phyloP scores from a whole-genome alignment of 2,888 invertebrate genomes.

The Taenaris catops region DNA sequence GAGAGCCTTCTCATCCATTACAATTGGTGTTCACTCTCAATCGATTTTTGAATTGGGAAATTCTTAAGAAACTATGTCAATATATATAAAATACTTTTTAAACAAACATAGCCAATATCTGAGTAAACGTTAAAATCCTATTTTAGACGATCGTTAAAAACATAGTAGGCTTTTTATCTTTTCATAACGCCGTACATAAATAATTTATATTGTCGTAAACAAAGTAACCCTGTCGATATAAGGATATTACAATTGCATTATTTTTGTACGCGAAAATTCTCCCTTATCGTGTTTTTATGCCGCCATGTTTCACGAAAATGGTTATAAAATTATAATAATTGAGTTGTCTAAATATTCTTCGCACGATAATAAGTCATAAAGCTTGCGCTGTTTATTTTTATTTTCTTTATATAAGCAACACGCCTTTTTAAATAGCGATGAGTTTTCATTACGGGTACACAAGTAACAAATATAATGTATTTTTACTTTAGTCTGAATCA shows the following conservation, averaged over 20 bases:
- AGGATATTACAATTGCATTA: constrained; percentile 8
- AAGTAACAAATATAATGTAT: no score
- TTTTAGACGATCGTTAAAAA: background rate
- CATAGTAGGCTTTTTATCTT: background rate
- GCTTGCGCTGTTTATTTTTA: constrained; percentile 7
- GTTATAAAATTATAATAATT: constrained; percentile 8
- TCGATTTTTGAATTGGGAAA: no score
- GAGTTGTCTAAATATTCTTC: constrained; percentile 8
- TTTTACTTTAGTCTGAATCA: no score
- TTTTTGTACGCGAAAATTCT: constrained; percentile 2
- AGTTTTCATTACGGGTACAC: no score
- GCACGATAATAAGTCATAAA: constrained; percentile 8
- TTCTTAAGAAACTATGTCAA: no score
- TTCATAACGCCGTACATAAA: background rate
- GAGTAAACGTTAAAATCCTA: no score
- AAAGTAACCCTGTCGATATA: background rate
- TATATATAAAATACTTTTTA: no score
- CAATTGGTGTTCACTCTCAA: no score
- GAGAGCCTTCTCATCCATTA: no score
- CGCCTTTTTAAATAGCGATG: background rate
- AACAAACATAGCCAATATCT: no score
- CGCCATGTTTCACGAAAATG: constrained; percentile 5
- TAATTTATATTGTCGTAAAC: background rate
- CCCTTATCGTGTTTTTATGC: constrained; percentile 5
- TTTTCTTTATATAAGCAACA: background rate